phyloP scores from a whole-genome alignment of 1,140 invertebrate species.

The Drosophila ironensis region DNA sequence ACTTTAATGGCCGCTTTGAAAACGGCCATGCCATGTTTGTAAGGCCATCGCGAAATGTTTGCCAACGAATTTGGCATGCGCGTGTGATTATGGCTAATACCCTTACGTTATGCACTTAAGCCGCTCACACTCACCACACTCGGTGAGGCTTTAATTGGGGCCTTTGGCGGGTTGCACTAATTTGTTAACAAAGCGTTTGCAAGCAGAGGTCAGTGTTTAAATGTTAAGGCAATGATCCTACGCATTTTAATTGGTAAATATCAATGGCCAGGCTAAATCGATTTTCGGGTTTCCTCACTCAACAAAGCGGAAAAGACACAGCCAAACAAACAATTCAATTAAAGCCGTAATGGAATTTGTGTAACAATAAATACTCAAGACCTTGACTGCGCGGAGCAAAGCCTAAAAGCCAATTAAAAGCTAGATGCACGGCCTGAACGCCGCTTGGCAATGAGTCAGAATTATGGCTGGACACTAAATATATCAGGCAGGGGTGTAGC shows the following conservation, averaged over 20 bases:
- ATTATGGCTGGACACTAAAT: slow-evolving; percentile 20
- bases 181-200: slow-evolving; percentile 17
- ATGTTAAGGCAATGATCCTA: slow-evolving; percentile 6
- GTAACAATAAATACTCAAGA: slow-evolving; percentile 42
- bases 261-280: slow-evolving; percentile 1
- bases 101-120: not conserved
- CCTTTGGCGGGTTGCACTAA: slow-evolving; percentile 17
- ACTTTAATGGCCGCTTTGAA: slow-evolving; percentile 53
- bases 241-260: slow-evolving; percentile 8
- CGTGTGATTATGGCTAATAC: not conserved
- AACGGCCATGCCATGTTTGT: too few species aligned
- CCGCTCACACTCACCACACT: not conserved
- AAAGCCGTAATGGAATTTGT: slow-evolving; percentile 65
- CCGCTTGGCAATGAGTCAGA: slow-evolving; percentile 68
- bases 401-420: slow-evolving; percentile 64
- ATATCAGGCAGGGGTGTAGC: slow-evolving; percentile 8
- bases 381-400: slow-evolving; percentile 39
- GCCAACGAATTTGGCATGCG: not conserved
- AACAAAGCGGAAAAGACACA: slow-evolving; percentile 1
- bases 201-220: slow-evolving; percentile 12
- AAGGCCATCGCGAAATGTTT: slow-evolving; percentile 21
- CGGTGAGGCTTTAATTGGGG: not conserved
- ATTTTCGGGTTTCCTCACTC: not conserved
- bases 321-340: slow-evolving; percentile 62
- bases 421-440: slow-evolving; percentile 40